Evolutionary conservation across 2,888 invertebrate genomes (phyloP).

Genomic region (Chironomus tentans): DNA sequence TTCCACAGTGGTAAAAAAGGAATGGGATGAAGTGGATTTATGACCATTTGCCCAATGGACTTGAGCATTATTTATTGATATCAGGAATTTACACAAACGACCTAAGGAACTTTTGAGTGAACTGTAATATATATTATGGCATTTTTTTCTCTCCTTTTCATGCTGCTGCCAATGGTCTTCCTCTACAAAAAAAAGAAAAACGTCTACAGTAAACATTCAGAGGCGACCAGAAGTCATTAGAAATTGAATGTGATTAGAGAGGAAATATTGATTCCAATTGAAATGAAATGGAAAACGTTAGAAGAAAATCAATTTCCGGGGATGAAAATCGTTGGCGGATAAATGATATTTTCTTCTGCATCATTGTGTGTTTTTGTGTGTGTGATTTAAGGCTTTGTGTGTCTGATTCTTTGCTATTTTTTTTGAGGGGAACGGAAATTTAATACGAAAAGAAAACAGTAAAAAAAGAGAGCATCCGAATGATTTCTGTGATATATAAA

Average conservation of each 20-base stretch:
- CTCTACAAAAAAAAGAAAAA: background rate
- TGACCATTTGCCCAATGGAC: slow-evolving; percentile 6
- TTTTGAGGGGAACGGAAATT: too few relatives aligned
- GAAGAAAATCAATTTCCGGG: background rate
- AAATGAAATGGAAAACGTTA: background rate
- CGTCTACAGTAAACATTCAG: background rate
- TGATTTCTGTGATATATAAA: too few relatives aligned
- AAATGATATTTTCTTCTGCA: too few relatives aligned
- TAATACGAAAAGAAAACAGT: too few relatives aligned
- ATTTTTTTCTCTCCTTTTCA: background rate
- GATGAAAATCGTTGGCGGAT: background rate
- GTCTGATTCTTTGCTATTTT: background rate
- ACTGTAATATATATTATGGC: background rate
- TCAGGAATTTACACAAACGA: slow-evolving; percentile 6
- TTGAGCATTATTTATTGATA: slow-evolving; percentile 16
- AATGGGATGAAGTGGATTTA: background rate
- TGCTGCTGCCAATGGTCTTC: too few relatives aligned
- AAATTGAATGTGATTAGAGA: background rate
- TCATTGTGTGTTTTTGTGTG: background rate
- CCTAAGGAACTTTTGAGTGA: background rate
- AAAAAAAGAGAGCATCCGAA: too few relatives aligned
- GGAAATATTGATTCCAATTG: background rate
- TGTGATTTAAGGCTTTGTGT: background rate
- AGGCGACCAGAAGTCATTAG: background rate
- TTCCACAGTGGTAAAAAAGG: background rate